Percentiles rank a stretch among this genome's conserved stretches.
phyloP scores from a whole-genome alignment of 2,797 vertebrate species.

The Labeo calbasu region DNA sequence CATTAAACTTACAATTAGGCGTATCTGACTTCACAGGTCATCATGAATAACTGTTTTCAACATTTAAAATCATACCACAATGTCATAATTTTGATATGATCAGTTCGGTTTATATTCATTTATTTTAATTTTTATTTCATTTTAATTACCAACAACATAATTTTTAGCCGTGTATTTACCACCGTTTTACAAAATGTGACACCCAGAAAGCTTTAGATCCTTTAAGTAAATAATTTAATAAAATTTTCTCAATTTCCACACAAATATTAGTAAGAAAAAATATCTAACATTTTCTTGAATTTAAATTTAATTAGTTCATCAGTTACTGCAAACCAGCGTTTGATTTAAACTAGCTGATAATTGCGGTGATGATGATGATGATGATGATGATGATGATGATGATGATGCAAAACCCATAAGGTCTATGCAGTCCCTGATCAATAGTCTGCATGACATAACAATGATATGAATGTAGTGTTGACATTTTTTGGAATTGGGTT shows the following conservation, averaged over 20 bases:
- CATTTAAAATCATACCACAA: background rate
- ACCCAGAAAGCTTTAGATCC: background rate
- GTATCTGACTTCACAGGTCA: background rate
- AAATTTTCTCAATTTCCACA: too few relatives aligned
- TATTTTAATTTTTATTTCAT: background rate
- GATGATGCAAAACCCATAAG: too few relatives aligned
- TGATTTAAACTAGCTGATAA: background rate
- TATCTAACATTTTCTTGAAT: too few relatives aligned
- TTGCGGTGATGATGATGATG: background rate
- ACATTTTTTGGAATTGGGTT: background rate
- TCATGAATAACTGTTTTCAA: background rate
- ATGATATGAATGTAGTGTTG: background rate
- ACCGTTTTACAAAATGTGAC: background rate
- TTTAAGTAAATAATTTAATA: background rate
- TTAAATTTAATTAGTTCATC: background rate
- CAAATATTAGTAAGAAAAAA: background rate
- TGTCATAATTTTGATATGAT: background rate
- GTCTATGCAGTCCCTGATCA: background rate
- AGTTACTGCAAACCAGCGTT: background rate
- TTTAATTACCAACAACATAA: background rate
- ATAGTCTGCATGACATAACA: background rate
- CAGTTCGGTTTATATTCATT: background rate
- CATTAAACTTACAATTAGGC: too few relatives aligned
- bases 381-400: background rate
- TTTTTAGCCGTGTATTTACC: background rate